Base-by-base conservation (phyloP, 2,797 vertebrate genomes). In the Phataginus tricuspis region DNA sequence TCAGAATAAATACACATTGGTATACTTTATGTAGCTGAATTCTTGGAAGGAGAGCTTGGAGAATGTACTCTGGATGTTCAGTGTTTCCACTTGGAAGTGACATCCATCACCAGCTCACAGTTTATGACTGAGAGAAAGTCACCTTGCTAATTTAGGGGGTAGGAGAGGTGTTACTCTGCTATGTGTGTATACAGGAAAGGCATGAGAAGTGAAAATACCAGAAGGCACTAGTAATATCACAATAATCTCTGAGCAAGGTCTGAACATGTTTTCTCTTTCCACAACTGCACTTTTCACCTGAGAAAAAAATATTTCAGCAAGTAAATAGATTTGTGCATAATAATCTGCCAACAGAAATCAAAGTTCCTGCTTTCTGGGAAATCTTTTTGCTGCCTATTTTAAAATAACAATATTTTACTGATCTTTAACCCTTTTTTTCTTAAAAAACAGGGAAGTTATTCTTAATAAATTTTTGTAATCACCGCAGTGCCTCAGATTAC, bases 371-470 rank as follows among this genome's bases (percentile, higher is more conserved):
- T 88, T 68, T 83, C 78, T 86, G 80, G 84, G 61, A 91, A 80
- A 57, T 34, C 59, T 77, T 80, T 37, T 23, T 66, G 42, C 77
- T 88, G 71, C 63, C 45, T 55, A 16, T 61, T 92, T 96, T 12
- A 91, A 96, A 95, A 94, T 91, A 80, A 82, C 57, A 72, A 34
- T 59, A 31, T 64, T 84, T 72, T 66, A 71, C 64, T 91, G 63
- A 90, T 69, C 42, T 63, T 39, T 63, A 31, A 69, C 31, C 49
- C 16, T 14, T 64, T 86, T 94, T 88, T 77, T 91, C n/a, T 89
- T 42, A 79, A 86, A 86, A 96, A 37, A 34, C 7, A 77, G 77
- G 63, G 8, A 55, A 29, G 8, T 64, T 86, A 37, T 82, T 86
- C 59, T 92, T 82, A 79, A 37, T 71, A 66, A 86, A 10, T 74